Percentiles rank a stretch among this genome's conserved stretches.
Conservation (phyloP, 2,888 invertebrate genomes). For the Automeris io region DNA sequence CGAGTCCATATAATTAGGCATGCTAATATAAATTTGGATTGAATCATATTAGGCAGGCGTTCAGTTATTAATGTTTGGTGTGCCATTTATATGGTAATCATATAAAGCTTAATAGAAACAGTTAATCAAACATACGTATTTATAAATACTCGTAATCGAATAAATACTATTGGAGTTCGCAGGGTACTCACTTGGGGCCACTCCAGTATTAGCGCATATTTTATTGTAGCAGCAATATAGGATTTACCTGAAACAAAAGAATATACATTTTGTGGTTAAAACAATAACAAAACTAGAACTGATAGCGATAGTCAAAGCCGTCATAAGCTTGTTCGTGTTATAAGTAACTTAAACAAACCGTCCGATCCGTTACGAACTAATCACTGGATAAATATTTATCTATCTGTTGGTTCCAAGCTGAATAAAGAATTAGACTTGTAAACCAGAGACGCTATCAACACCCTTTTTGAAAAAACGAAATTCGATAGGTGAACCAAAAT, state of each 20-base stretch:
- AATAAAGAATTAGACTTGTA: background rate
- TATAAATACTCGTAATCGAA: background rate
- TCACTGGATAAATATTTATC: constrained; percentile 1
- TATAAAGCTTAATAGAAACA: background rate
- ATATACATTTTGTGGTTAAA: constrained; percentile 5
- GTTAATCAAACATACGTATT: background rate
- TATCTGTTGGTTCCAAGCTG: background rate
- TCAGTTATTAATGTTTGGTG: background rate
- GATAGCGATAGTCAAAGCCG: constrained; percentile 8
- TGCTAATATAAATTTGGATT: constrained; percentile 18
- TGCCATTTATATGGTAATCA: background rate
- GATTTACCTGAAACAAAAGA: constrained; percentile 29
- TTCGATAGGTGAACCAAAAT: too few species aligned
- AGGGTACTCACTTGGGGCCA: background rate
- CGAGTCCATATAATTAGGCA: constrained; percentile 22
- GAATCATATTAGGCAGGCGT: constrained; percentile 10
- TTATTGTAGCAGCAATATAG: background rate
- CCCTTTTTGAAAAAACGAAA: background rate
- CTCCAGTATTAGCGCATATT: background rate
- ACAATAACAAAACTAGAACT: constrained; percentile 10
- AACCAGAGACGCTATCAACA: background rate
- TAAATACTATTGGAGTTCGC: background rate
- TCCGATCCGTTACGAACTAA: background rate
- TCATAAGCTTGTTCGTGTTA: constrained; percentile 1
- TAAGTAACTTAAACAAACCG: background rate